phyloP scores from a whole-genome alignment of 2,113 vertebrate genomes.

The Bothrops jararaca region DNA sequence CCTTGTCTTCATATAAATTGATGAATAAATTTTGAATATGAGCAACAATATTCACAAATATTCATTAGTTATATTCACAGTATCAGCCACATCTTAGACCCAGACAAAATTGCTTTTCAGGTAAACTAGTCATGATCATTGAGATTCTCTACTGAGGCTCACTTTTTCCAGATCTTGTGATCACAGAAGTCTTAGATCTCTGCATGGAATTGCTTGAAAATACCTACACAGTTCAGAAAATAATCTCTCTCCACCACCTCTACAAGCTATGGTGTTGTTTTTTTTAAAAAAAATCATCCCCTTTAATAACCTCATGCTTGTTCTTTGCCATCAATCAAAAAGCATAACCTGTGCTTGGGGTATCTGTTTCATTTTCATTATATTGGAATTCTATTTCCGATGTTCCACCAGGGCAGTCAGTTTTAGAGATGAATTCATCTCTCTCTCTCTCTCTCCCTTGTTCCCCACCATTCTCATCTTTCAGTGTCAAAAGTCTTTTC shows the following conservation, averaged over 20 bases:
- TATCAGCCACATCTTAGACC: neutral
- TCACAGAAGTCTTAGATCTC: neutral
- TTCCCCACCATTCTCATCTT: constrained; percentile 3
- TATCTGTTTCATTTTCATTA: constrained; percentile 34
- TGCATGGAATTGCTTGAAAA: neutral
- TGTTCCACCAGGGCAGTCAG: constrained; percentile 21
- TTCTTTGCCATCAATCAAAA: constrained; percentile 23
- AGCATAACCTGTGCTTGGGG: neutral
- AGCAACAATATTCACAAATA: neutral
- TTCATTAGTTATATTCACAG: neutral
- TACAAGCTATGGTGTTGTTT: neutral
- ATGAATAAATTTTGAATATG: neutral
- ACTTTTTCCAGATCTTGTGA: neutral
- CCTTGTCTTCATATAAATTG: neutral
- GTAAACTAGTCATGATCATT: neutral
- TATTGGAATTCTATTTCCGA: constrained; percentile 22
- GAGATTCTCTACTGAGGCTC: neutral
- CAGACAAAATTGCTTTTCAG: neutral
- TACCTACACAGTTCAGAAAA: neutral
- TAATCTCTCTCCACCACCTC: neutral
- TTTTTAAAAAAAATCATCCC: neutral
- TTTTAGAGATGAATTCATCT: constrained; percentile 23
- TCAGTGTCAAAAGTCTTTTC: constrained; percentile 11
- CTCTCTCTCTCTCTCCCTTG: neutral
- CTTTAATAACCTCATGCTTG: constrained; percentile 19